Conservation (phyloP, 2,888 invertebrate genomes). For the Patella pellucida region DNA sequence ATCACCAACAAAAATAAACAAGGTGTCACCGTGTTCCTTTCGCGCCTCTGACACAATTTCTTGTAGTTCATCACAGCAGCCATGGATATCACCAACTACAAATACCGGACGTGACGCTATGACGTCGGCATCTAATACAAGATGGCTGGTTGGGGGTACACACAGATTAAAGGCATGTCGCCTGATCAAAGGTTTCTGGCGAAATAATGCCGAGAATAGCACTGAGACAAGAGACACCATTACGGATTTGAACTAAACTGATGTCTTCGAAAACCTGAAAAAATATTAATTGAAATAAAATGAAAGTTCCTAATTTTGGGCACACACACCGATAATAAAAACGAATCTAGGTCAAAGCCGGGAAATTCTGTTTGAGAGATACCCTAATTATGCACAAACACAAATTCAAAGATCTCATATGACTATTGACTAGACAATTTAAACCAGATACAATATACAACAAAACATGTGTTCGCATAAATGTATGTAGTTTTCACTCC, state of each 20-base stretch:
- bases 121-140: conserved; percentile 38
- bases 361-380: no score
- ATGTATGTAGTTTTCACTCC: no score
- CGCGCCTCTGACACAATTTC: conserved; percentile 52
- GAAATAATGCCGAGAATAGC: conserved; percentile 3
- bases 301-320: no score
- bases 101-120: conserved; percentile 55
- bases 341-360: no score
- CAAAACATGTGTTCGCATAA: no score
- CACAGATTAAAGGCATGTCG: conserved; percentile 37
- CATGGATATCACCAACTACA: conserved; percentile 70
- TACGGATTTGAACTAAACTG: neutral
- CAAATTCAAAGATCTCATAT: no score
- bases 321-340: neutral
- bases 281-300: no score
- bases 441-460: no score
- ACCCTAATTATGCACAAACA: no score
- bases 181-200: conserved; percentile 7
- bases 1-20: conserved; percentile 67
- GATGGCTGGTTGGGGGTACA: conserved; percentile 37
- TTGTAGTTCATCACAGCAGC: conserved; percentile 67
- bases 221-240: conserved; percentile 16
- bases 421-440: no score
- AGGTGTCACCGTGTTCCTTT: conserved; percentile 33
- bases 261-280: no score